These are phyloP conservation scores for Amblyjoppa proteus DNA, from an alignment of 2,888 invertebrate species.

Conservation along the genomic window DNA sequence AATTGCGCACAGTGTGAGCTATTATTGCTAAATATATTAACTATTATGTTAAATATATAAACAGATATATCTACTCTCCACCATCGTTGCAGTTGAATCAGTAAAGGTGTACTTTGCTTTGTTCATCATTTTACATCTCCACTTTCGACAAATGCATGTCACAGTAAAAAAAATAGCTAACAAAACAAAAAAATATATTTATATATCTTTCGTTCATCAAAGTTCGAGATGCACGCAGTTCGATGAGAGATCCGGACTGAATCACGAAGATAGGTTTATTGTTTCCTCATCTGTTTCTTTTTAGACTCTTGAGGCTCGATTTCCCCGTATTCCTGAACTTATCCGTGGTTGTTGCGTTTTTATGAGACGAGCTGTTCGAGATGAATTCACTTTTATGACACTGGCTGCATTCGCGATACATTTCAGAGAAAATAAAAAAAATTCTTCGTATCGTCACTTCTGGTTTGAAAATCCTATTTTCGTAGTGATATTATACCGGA, in stretches of 20 bases:
- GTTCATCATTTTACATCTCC: background rate
- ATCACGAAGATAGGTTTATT: conserved; percentile 81
- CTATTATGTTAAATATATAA: background rate
- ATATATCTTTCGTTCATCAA: conserved; percentile 63
- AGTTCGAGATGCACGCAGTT: conserved; percentile 79
- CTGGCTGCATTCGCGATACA: too few species aligned
- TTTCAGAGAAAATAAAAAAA: too few species aligned
- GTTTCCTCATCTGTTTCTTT: conserved; percentile 38
- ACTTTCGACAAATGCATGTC: background rate
- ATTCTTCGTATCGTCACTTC: too few species aligned
- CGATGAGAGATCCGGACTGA: conserved; percentile 83
- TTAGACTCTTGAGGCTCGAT: conserved; percentile 23
- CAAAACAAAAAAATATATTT: conserved; percentile 79
- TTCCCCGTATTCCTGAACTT: background rate
- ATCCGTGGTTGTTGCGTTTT: background rate
- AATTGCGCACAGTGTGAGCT: background rate
- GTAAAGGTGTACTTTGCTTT: background rate
- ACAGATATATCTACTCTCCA: background rate
- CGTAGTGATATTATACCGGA: too few species aligned
- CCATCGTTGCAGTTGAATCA: background rate
- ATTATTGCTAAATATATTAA: background rate
- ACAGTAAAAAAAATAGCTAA: background rate
- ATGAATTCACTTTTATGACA: background rate
- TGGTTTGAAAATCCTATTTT: background rate
- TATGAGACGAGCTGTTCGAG: background rate